Evolutionary conservation across 1,140 invertebrate genomes (phyloP), one percentile per base, ranked within the genome.

Genomic region (Dufourea novaeangliae): DNA sequence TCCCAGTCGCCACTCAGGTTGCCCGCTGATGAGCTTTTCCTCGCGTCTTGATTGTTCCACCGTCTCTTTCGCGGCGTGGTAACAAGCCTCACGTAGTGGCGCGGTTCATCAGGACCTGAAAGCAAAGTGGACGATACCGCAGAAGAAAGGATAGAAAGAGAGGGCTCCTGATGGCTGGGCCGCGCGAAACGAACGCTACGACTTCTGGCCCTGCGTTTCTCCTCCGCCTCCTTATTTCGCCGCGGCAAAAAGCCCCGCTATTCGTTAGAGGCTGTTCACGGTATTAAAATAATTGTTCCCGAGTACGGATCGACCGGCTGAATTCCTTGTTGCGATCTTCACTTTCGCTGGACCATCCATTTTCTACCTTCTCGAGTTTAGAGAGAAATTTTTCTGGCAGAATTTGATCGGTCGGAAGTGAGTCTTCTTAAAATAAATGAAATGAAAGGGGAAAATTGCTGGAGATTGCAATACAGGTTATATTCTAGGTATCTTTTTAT

Each of bases 181-280:
- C n/a, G 34, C 41, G 37, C 25, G 44, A 54, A 20, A 17, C 39
- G 29, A 59, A 62, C 8, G 34, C 46, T 50, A n/a, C 25, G 71
- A 78, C 59, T 72, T 72, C 39, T 78, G 46, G n/a, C 69, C 44
- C 67, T 52, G 25, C 56, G n/a, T 68, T 61, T n/a, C n/a, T n/a
- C 73, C 62, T 41, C 29, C 34, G 70, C 82, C 80, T 78, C 81
- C 71, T 80, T 72, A 32, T 52, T 52, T 44, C 72, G 39, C 22
- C 57, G 56, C 64, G 63, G 80, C 86, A 89, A 90, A 90, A 91
- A 90, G 70, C 85, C 73, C 84, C 79, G 81, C 87, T 89, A 90
- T 90, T 90, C 89, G 90, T 90, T 91, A 91, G 87, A 90, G 87
- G 20, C 85, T 80, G 83, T 86, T 90, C 87, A 83, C 86, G 88